Evolutionary conservation across 2,113 vertebrate genomes (phyloP).

Genomic region (Brienomyrus brachyistius): DNA sequence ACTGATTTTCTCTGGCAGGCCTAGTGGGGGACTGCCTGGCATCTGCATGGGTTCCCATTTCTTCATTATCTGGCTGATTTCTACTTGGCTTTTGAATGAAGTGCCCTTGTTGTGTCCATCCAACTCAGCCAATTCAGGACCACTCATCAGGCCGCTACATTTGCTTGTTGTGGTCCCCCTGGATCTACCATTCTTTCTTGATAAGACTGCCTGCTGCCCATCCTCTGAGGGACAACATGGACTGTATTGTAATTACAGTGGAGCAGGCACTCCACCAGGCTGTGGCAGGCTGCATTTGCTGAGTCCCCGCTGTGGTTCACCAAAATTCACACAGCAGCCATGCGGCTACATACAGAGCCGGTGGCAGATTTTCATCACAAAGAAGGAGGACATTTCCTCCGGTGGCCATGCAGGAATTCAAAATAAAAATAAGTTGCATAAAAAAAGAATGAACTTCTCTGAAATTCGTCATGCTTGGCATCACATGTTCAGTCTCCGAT

Average conservation of each 20-base stretch:
- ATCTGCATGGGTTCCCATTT: background rate
- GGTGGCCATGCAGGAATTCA: background rate
- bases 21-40: background rate
- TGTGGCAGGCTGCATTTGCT: background rate
- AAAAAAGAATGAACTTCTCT: background rate
- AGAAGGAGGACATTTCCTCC: background rate
- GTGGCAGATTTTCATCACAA: background rate
- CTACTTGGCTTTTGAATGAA: background rate
- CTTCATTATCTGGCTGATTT: background rate
- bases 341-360: background rate
- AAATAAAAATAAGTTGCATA: background rate
- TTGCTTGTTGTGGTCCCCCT: background rate
- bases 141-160: background rate
- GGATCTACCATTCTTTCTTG: background rate
- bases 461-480: background rate
- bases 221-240: slow-evolving; percentile 1
- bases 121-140: background rate
- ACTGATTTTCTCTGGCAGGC: background rate
- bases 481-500: background rate
- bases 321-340: background rate
- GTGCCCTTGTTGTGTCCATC: background rate
- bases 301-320: background rate
- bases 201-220: background rate
- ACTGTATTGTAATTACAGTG: background rate
- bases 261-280: background rate